phyloP scores from a whole-genome alignment of 92 coral and sea anemone genomes.

The Zoanthus sociatus region DNA sequence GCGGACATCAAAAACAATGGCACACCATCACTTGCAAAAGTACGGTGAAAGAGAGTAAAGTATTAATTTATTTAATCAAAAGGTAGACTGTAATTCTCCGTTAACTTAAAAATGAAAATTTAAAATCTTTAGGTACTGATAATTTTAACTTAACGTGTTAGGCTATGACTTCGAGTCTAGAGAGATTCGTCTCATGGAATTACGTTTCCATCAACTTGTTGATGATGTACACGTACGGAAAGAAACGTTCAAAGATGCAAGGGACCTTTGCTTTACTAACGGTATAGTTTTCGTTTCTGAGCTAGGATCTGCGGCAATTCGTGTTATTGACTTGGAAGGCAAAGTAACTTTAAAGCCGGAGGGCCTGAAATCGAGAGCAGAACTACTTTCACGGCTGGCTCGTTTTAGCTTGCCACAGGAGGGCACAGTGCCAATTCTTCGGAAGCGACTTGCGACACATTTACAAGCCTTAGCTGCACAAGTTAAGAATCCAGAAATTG shows the following conservation, averaged over 20 bases:
- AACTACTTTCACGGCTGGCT: too few species aligned
- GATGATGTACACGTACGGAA: conserved; percentile 56
- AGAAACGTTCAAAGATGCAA: conserved; percentile 58
- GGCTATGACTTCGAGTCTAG: conserved; percentile 55
- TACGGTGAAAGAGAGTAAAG: too few species aligned
- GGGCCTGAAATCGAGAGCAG: conserved; percentile 47
- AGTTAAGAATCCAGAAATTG: conserved; percentile 2
- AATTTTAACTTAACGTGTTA: neutral
- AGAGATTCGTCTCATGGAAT: conserved; percentile 41
- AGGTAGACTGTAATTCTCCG: too few species aligned
- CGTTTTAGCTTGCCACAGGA: too few species aligned
- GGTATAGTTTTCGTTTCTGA: conserved; percentile 56
- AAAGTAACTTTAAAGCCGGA: conserved; percentile 40
- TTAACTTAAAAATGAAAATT: too few species aligned
- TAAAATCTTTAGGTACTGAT: too few species aligned
- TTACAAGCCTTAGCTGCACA: too few species aligned
- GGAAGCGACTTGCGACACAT: conserved; percentile 32
- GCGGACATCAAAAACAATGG: too few species aligned
- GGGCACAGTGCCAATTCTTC: conserved; percentile 41
- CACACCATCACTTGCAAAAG: too few species aligned
- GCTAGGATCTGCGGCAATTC: conserved; percentile 48
- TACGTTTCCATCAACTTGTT: conserved; percentile 59
- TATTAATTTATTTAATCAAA: too few species aligned
- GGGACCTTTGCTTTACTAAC: conserved; percentile 52
- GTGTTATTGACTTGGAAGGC: conserved; percentile 52